Base-by-base conservation (phyloP, 1,140 invertebrate species). In the Sinonovacula constricta region DNA sequence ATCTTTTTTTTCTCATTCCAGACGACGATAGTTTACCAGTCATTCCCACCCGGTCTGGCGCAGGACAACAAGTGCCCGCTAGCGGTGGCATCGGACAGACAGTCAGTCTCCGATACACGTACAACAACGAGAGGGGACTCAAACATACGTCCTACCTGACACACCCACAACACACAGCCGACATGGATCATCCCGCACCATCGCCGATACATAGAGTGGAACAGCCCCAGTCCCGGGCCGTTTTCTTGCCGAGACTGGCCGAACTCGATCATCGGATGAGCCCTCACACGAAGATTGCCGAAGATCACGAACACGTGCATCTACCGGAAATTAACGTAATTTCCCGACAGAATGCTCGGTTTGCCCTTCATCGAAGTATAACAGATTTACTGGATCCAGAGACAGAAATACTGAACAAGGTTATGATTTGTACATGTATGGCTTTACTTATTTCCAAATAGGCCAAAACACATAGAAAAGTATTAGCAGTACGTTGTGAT, bases 371-470 rank as follows among this genome's bases (percentile, higher is more conserved):
- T 14, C 30, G 56, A 28, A 71, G 68, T 39, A 71, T 71, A 12
- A 71, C 68, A 18, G 68, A 71, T 24, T 57, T 71, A 18, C 24
- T 71, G 22, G 68, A 71, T 24, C 68, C 68, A 33, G 68, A 71
- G 45, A 59, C 51, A 34, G 68, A 71, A 49, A 71, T 71, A 1
- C 28, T 71, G 30, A 60, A 71, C 33, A 71, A 60, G 34, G 68
- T 71, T 34, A n/a, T n/a, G n/a, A n/a, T n/a, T n/a, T n/a, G n/a
- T n/a, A n/a, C n/a, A n/a, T n/a, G n/a, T n/a, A n/a, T n/a, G 18
- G 60, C 36, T 45, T 45, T 45, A 45, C 39, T 18, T 10, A 45
- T 10, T 45, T 45, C 39, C 39, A 18, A 45, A 45, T 45, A 10
- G 7, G 39, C 39, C n/a, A n/a, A n/a, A n/a, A n/a, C n/a, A n/a